Evolutionary conservation across 92 coral and sea anemone species (phyloP).

Genomic region (Umimayanthus chanpuru): DNA sequence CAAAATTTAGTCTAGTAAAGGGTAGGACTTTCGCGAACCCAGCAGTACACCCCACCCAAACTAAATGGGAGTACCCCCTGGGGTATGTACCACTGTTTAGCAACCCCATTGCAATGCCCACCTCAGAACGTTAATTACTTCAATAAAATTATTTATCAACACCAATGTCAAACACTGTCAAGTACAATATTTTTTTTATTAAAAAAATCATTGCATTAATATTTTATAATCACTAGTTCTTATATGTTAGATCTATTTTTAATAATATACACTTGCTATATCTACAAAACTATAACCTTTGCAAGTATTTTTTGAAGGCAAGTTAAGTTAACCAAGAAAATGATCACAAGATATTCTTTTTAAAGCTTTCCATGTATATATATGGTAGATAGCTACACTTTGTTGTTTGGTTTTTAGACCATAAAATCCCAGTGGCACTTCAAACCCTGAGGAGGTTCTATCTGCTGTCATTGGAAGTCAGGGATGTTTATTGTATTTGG

Average conservation of each 20-base stretch:
- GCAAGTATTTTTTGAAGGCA: not conserved
- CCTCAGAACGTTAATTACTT: too few species aligned
- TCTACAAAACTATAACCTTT: slow-evolving; percentile 28
- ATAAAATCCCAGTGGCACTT: not conserved
- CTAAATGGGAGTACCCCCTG: too few species aligned
- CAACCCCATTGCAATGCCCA: too few species aligned
- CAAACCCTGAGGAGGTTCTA: too few species aligned
- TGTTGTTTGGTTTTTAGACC: not conserved
- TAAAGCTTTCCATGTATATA: not conserved
- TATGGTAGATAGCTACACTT: not conserved
- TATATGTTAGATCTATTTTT: slow-evolving; percentile 16
- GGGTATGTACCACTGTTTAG: too few species aligned
- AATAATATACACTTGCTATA: slow-evolving; percentile 25
- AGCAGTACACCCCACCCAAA: too few species aligned
- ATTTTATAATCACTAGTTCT: slow-evolving; percentile 13
- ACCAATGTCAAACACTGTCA: not conserved
- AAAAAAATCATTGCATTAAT: slow-evolving; percentile 19
- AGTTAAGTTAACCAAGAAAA: not conserved
- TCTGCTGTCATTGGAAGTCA: too few species aligned
- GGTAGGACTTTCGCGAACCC: too few species aligned
- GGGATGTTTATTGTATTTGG: too few species aligned
- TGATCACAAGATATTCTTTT: slow-evolving; percentile 3
- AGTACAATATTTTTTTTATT: not conserved
- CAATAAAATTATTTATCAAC: not conserved
- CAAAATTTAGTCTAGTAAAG: too few species aligned